Conservation (phyloP, 2,113 vertebrate genomes). For the Phaethornis superciliosus region DNA sequence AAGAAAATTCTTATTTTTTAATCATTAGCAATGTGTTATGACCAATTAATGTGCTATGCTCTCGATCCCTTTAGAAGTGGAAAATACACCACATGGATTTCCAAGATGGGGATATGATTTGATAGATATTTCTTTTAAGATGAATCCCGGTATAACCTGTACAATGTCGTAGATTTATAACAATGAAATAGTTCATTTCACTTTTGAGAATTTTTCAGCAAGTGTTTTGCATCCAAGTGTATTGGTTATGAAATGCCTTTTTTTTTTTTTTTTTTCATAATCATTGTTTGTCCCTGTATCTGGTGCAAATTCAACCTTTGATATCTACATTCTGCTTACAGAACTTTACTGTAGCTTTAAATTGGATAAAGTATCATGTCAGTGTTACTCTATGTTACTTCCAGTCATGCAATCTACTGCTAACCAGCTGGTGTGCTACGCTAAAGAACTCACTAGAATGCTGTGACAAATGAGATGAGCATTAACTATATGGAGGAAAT, state of each 20-base stretch:
- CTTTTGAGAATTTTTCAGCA: background rate
- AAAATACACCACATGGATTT: background rate
- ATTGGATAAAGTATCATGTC: background rate
- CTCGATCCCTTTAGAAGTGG: background rate
- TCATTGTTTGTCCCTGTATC: background rate
- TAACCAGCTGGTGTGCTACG: background rate
- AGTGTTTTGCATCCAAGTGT: background rate
- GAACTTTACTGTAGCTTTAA: background rate
- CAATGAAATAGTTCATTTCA: background rate
- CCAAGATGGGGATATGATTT: background rate
- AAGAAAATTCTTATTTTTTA: background rate
- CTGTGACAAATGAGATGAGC: background rate
- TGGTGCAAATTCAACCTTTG: background rate
- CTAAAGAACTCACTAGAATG: background rate
- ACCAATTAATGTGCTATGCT: background rate
- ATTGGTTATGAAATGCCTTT: background rate
- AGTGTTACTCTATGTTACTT: background rate
- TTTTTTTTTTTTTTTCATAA: background rate
- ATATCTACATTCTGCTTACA: background rate
- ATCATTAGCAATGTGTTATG: background rate
- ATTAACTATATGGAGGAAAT: background rate
- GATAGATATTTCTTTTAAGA: background rate
- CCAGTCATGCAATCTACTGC: background rate
- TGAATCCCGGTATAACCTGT: background rate
- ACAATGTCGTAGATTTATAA: background rate